A percentile compares a stretch with the other conserved stretches of the same genome.
Conservation (phyloP, 2,113 vertebrate species). For the Oostethus manadensis region DNA sequence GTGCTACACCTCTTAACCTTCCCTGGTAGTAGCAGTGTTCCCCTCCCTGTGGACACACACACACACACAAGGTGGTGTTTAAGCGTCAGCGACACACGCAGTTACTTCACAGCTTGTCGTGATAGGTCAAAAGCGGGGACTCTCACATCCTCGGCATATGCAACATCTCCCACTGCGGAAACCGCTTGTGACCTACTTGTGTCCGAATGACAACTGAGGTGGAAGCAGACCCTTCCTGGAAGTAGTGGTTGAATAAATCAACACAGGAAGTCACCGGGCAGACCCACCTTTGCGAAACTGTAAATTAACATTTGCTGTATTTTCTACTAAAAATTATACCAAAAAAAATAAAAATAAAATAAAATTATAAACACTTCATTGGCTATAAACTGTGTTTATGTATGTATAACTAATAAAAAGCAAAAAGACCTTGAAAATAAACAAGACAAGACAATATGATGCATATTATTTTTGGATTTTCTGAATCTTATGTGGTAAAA, state of each 20-base stretch:
- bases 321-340: too few species aligned
- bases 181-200: constrained; percentile 59
- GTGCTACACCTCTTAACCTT: constrained; percentile 71
- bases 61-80: background rate
- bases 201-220: constrained; percentile 28
- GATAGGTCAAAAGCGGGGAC: constrained; percentile 5
- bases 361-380: too few species aligned
- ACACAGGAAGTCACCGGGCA: background rate
- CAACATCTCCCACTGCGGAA: constrained; percentile 4
- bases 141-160: constrained; percentile 5
- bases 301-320: too few species aligned
- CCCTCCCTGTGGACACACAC: constrained; percentile 72
- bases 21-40: constrained; percentile 98
- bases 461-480: too few species aligned
- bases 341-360: too few species aligned
- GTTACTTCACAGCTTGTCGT: constrained; percentile 7
- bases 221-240: constrained; percentile 20
- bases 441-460: too few species aligned
- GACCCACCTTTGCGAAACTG: too few species aligned
- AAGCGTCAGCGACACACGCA: background rate
- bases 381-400: too few species aligned
- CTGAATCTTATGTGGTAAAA: too few species aligned
- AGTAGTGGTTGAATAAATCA: constrained; percentile 51
- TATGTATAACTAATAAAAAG: too few species aligned
- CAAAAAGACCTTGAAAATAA: too few species aligned